These are phyloP conservation scores for Drosophila punjabiensis DNA, from an alignment of 1,140 invertebrate genomes.

Conservation along the genomic window DNA sequence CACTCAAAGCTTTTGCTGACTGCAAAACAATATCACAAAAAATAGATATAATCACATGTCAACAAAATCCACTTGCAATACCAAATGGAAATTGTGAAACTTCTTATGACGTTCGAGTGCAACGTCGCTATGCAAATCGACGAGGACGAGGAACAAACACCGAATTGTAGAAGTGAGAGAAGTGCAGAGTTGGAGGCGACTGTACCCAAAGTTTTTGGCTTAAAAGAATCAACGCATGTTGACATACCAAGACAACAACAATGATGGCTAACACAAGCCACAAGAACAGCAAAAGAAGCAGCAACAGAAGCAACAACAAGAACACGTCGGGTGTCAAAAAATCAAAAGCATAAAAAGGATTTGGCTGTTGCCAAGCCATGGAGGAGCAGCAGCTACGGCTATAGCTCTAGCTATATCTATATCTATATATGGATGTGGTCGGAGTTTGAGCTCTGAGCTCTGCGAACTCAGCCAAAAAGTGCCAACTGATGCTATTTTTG, in stretches of 20 bases:
- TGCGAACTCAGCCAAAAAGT: constrained; percentile 58
- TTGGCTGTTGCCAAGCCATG: constrained; percentile 81
- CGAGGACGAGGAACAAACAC: neutral
- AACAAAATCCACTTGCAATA: constrained; percentile 36
- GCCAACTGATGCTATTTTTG: constrained; percentile 74
- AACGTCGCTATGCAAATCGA: constrained; percentile 67
- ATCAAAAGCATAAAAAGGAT: constrained; percentile 84
- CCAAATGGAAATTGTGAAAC: constrained; percentile 32
- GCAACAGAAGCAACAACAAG: constrained; percentile 35
- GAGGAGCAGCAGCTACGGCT: constrained; percentile 17
- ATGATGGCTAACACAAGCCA: constrained; percentile 36
- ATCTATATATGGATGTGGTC: constrained; percentile 29
- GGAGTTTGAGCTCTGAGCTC: constrained; percentile 22
- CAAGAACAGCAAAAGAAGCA: constrained; percentile 30
- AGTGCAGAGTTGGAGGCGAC: constrained; percentile 45
- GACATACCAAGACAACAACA: constrained; percentile 70
- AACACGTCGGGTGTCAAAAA: constrained; percentile 76
- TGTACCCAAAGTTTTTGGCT: constrained; percentile 66
- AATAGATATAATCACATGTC: constrained; percentile 42
- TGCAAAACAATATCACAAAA: constrained; percentile 26
- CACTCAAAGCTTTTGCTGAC: neutral
- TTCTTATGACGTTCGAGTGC: constrained; percentile 45
- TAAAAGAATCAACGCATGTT: constrained; percentile 78
- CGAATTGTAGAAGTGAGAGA: neutral
- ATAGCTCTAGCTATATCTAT: constrained; percentile 2